phyloP scores from a whole-genome alignment of 2,888 invertebrate species.

The Drosophila histrio region DNA sequence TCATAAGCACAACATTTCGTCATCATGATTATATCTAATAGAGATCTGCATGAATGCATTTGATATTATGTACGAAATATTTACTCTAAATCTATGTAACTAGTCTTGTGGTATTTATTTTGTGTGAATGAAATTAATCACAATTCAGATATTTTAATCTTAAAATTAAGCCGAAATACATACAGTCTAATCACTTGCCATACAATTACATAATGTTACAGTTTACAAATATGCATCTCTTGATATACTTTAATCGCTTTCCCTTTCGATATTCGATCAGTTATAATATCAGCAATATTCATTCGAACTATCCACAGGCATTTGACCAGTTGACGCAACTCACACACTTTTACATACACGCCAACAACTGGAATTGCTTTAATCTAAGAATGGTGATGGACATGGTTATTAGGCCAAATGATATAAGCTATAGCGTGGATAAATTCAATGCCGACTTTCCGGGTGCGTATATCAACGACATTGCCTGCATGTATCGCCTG shows the following conservation, averaged over 20 bases:
- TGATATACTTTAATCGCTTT: not conserved
- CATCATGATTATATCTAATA: too few relatives aligned
- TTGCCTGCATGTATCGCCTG: conserved; percentile 81
- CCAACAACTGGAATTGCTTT: conserved; percentile 82
- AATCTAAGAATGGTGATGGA: conserved; percentile 74
- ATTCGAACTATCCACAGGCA: conserved; percentile 1
- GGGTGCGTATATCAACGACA: conserved; percentile 76
- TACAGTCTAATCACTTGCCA: too few relatives aligned
- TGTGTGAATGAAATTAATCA: too few relatives aligned
- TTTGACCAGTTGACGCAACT: conserved; percentile 67
- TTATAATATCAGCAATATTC: not conserved
- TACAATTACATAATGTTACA: too few relatives aligned
- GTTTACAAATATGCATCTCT: too few relatives aligned
- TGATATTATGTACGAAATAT: too few relatives aligned
- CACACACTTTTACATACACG: conserved; percentile 77
- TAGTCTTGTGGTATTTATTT: too few relatives aligned
- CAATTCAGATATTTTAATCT: too few relatives aligned
- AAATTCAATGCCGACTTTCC: conserved; percentile 60
- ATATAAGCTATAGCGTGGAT: conserved; percentile 70
- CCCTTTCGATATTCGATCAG: not conserved
- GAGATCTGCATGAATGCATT: too few relatives aligned
- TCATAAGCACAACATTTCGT: too few relatives aligned
- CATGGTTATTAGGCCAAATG: conserved; percentile 62
- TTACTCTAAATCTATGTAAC: too few relatives aligned
- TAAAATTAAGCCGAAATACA: too few relatives aligned